A percentile compares a stretch with the other conserved stretches of the same genome.
Evolutionary conservation across 2,113 vertebrate species (phyloP).

Genomic region (Dasyornis broadbenti): DNA sequence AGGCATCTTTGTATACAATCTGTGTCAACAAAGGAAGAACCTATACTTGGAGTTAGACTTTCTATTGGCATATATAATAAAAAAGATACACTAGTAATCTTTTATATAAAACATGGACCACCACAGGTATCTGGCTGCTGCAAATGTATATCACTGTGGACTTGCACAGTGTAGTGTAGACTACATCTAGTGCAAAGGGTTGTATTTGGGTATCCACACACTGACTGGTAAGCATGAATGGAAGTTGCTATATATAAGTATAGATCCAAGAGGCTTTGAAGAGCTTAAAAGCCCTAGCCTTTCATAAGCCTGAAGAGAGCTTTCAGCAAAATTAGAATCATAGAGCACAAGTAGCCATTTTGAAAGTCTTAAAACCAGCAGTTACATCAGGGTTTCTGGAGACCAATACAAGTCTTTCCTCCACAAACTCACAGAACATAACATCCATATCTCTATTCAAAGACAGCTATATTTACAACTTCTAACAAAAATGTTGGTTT

Average conservation of each 20-base stretch:
- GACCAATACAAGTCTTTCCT: neutral
- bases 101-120: neutral
- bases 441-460: neutral
- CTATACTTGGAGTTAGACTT: neutral
- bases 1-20: neutral
- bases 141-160: neutral
- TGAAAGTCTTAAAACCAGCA: neutral
- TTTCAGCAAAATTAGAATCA: neutral
- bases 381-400: neutral
- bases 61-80: neutral
- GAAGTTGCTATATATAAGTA: neutral
- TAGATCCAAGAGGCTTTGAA: neutral
- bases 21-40: neutral
- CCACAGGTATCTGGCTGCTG: neutral
- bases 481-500: neutral
- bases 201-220: neutral
- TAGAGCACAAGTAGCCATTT: neutral
- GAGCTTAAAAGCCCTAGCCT: neutral
- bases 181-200: neutral
- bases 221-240: neutral
- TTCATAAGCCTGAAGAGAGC: neutral
- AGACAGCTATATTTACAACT: neutral
- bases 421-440: neutral
- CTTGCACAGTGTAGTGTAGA: too few species aligned
- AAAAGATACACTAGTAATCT: neutral